These are phyloP conservation scores for Emmelina monodactyla DNA, from an alignment of 2,888 invertebrate genomes.

Conservation along the genomic window DNA sequence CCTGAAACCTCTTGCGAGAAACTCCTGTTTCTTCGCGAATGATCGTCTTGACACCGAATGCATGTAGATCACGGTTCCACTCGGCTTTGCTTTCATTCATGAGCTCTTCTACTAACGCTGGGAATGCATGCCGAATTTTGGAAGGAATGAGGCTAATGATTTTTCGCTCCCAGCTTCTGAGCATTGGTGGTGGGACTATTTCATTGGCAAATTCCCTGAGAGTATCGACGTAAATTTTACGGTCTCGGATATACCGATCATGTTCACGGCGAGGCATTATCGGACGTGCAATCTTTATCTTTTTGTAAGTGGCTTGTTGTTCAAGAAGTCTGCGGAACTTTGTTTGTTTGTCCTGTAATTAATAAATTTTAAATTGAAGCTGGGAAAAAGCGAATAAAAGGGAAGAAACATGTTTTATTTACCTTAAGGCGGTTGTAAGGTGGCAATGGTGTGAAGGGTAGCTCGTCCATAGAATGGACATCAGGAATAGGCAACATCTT, in stretches of 20 bases:
- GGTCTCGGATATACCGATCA: slow-evolving; percentile 53
- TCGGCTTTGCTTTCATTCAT: slow-evolving; percentile 65
- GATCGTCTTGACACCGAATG: slow-evolving; percentile 70
- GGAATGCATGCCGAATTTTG: slow-evolving; percentile 63
- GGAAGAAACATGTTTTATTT: slow-evolving; percentile 12
- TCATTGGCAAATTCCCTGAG: slow-evolving; percentile 65
- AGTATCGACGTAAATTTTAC: slow-evolving; percentile 59
- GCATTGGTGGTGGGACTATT: slow-evolving; percentile 69
- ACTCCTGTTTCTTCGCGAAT: slow-evolving; percentile 67
- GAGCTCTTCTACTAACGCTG: slow-evolving; percentile 55
- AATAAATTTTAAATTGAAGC: neutral
- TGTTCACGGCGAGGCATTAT: slow-evolving; percentile 35
- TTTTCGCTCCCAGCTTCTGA: slow-evolving; percentile 66
- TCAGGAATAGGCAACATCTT: slow-evolving; percentile 46
- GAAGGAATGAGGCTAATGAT: slow-evolving; percentile 66
- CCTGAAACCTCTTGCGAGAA: slow-evolving; percentile 45
- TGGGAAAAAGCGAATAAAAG: too few species aligned
- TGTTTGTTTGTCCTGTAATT: slow-evolving; percentile 47
- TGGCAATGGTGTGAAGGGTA: slow-evolving; percentile 45
- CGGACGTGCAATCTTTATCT: slow-evolving; percentile 38
- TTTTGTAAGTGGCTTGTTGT: slow-evolving; percentile 41
- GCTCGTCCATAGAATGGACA: slow-evolving; percentile 35
- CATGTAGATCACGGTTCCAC: slow-evolving; percentile 68
- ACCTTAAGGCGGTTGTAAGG: slow-evolving; percentile 56
- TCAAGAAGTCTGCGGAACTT: slow-evolving; percentile 45